These are phyloP conservation scores for Xylocopa sonorina DNA, from an alignment of 1,140 invertebrate species.

Conservation along the genomic window DNA sequence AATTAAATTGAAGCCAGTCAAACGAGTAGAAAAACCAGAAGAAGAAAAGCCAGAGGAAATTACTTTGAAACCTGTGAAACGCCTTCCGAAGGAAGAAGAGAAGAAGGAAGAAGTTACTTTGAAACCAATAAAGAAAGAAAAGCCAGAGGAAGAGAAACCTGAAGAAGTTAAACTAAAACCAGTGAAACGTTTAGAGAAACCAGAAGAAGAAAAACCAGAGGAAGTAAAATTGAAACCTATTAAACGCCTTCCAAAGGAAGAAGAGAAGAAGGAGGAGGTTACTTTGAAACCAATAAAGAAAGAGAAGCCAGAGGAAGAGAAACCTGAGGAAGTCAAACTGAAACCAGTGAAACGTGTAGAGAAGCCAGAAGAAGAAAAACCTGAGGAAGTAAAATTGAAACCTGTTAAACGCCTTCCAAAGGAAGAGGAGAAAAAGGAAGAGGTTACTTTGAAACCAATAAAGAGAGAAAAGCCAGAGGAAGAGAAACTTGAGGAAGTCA, in stretches of 20 bases:
- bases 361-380: slow-evolving; percentile 61
- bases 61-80: slow-evolving; percentile 36
- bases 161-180: slow-evolving; percentile 56
- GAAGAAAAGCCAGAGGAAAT: slow-evolving; percentile 67
- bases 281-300: slow-evolving; percentile 28
- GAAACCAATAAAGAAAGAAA: slow-evolving; percentile 29
- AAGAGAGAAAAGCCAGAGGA: slow-evolving; percentile 54
- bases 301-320: slow-evolving; percentile 61
- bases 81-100: slow-evolving; percentile 34
- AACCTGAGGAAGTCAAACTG: slow-evolving; percentile 59
- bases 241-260: not conserved
- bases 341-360: slow-evolving; percentile 46
- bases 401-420: slow-evolving; percentile 20
- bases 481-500: slow-evolving; percentile 55
- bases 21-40: not conserved
- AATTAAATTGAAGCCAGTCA: slow-evolving; percentile 27
- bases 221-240: slow-evolving; percentile 64
- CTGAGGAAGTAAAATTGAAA: slow-evolving; percentile 60
- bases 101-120: slow-evolving; percentile 56
- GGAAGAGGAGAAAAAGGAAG: slow-evolving; percentile 46
- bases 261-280: slow-evolving; percentile 28
- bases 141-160: slow-evolving; percentile 22
- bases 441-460: slow-evolving; percentile 35
- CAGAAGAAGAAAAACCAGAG: slow-evolving; percentile 41
- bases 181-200: slow-evolving; percentile 12